Conservation (phyloP, 2,113 vertebrate genomes). For the Oreocharis arfaki region DNA sequence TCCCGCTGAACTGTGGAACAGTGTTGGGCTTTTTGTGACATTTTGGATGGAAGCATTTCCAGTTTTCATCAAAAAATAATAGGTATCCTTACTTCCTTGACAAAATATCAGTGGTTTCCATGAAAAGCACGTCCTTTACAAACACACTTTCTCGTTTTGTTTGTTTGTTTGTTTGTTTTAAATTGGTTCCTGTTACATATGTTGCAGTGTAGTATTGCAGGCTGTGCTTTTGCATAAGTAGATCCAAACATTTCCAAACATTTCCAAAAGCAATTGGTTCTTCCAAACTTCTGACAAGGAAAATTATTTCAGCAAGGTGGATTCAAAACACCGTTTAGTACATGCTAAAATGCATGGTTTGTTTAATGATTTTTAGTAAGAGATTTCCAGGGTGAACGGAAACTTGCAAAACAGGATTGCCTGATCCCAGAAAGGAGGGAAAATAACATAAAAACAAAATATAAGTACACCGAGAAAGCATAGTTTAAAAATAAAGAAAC, state of each 20-base stretch:
- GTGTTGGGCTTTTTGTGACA: neutral
- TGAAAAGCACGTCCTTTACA: neutral
- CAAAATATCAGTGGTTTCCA: neutral
- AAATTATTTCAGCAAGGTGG: neutral
- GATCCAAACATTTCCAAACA: neutral
- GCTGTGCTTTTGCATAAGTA: neutral
- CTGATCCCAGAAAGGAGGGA: neutral
- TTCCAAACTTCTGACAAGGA: neutral
- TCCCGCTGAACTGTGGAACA: neutral
- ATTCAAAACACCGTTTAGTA: neutral
- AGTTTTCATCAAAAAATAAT: neutral
- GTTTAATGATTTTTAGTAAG: neutral
- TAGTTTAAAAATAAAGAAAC: neutral
- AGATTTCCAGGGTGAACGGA: neutral
- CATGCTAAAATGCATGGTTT: rapidly evolving
- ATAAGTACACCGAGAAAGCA: neutral
- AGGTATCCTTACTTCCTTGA: neutral
- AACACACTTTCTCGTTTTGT: neutral
- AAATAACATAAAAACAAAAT: neutral
- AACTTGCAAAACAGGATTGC: neutral
- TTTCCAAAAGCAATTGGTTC: neutral
- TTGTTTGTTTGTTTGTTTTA: neutral
- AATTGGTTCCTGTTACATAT: neutral
- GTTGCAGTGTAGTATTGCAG: neutral
- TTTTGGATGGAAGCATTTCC: neutral